Conservation (phyloP, 2,888 invertebrate species). For the Phalangium opilio region DNA sequence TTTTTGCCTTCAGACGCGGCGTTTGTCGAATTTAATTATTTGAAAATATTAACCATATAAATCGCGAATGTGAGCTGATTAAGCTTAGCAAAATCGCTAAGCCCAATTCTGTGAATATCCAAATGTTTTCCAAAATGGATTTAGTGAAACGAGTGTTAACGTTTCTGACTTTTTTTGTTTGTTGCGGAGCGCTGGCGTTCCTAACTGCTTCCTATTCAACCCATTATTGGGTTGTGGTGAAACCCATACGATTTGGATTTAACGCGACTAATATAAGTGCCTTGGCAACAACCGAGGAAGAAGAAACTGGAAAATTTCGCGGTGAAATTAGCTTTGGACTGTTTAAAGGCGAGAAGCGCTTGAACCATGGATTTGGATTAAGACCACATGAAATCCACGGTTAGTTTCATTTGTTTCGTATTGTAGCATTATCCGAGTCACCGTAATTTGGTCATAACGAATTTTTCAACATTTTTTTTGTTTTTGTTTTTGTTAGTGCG, state of each 20-base stretch:
- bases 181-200: constrained; percentile 57
- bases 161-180: constrained; percentile 63
- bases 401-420: constrained; percentile 36
- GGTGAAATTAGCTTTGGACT: constrained; percentile 51
- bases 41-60: too few species aligned
- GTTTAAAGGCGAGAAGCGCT: constrained; percentile 65
- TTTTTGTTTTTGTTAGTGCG: constrained; percentile 31
- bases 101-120: too few species aligned
- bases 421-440: too few species aligned
- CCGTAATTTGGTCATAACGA: too few species aligned
- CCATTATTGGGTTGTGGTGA: constrained; percentile 64
- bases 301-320: constrained; percentile 18
- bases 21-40: too few species aligned
- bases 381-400: constrained; percentile 59
- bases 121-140: constrained; percentile 38
- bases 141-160: constrained; percentile 60
- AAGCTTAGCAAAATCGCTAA: too few species aligned
- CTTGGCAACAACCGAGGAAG: constrained; percentile 10
- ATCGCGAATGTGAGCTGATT: too few species aligned
- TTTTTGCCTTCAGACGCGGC: too few species aligned
- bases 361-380: constrained; percentile 67
- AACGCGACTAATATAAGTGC: constrained; percentile 5
- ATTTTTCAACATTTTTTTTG: too few species aligned
- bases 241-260: constrained; percentile 40
- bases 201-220: constrained; percentile 67